Evolutionary conservation across 2,113 vertebrate genomes (phyloP).

Genomic region (Maccullochella peelii): DNA sequence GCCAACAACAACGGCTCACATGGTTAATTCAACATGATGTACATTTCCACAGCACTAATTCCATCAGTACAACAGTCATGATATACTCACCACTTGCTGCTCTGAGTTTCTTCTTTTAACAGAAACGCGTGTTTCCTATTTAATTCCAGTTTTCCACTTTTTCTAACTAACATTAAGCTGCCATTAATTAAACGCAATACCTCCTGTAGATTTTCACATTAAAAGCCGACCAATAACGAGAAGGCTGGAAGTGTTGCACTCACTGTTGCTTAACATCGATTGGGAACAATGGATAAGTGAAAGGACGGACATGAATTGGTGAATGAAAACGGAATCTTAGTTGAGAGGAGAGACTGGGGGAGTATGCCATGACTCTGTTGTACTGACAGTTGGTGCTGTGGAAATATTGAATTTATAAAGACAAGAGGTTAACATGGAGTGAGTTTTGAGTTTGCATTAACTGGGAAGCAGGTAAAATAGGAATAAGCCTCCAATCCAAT

Average conservation of each 20-base stretch:
- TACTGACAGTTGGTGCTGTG: neutral
- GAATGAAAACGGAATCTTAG: neutral
- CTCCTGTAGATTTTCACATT: neutral
- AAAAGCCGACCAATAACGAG: neutral
- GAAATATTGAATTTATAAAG: neutral
- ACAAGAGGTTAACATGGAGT: neutral
- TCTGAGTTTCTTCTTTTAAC: too few species aligned
- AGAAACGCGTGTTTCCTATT: neutral
- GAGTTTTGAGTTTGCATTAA: neutral
- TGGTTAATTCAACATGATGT: too few species aligned
- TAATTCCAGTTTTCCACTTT: neutral
- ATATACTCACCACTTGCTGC: neutral
- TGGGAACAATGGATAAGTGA: too few species aligned
- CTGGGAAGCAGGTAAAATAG: neutral
- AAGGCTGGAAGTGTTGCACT: neutral
- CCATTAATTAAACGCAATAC: too few species aligned
- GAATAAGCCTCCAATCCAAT: neutral
- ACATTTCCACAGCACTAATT: too few species aligned
- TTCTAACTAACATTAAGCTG: too few species aligned
- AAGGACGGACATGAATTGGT: neutral
- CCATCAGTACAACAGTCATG: neutral
- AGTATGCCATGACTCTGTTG: neutral
- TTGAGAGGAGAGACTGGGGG: neutral
- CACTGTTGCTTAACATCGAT: neutral
- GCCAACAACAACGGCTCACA: too few species aligned